A percentile compares a stretch with the other conserved stretches of the same genome.
Evolutionary conservation across 2,797 vertebrate species (phyloP).

Genomic region (Cyprinella venusta): DNA sequence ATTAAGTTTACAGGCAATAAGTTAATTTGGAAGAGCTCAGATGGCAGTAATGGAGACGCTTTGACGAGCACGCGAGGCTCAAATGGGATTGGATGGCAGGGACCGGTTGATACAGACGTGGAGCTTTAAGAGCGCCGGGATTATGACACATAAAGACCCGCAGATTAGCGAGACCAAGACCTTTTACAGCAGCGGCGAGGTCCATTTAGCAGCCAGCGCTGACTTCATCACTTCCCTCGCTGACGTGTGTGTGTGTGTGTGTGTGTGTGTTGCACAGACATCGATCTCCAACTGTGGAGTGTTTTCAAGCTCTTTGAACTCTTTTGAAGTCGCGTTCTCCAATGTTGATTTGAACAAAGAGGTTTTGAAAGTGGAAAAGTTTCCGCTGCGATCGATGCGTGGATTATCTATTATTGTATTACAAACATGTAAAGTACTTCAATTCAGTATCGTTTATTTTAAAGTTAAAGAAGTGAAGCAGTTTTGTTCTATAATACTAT

Average conservation of each 20-base stretch:
- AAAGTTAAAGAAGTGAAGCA: neutral
- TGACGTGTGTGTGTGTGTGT: conserved; percentile 1
- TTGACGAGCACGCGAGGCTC: conserved; percentile 46
- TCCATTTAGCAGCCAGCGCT: neutral
- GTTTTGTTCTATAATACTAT: neutral
- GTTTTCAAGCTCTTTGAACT: conserved; percentile 30
- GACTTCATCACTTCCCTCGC: neutral
- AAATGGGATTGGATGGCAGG: conserved; percentile 70
- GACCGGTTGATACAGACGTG: conserved; percentile 65
- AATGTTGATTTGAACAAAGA: conserved; percentile 7
- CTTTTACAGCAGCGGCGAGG: conserved; percentile 6
- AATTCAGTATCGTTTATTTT: neutral
- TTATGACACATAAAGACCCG: conserved; percentile 49
- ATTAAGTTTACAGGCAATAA: conserved; percentile 64
- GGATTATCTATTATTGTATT: neutral
- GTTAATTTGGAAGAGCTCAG: conserved; percentile 64
- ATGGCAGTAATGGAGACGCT: conserved; percentile 65
- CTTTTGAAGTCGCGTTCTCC: neutral
- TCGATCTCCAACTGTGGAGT: conserved; percentile 24
- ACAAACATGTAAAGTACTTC: neutral
- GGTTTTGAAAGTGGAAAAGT: neutral
- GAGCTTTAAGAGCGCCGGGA: conserved; percentile 53
- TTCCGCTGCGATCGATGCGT: neutral
- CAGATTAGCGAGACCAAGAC: conserved; percentile 51
- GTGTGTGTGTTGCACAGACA: neutral